Conservation (phyloP, 2,888 invertebrate genomes). For the Drosophila tripunctata region DNA sequence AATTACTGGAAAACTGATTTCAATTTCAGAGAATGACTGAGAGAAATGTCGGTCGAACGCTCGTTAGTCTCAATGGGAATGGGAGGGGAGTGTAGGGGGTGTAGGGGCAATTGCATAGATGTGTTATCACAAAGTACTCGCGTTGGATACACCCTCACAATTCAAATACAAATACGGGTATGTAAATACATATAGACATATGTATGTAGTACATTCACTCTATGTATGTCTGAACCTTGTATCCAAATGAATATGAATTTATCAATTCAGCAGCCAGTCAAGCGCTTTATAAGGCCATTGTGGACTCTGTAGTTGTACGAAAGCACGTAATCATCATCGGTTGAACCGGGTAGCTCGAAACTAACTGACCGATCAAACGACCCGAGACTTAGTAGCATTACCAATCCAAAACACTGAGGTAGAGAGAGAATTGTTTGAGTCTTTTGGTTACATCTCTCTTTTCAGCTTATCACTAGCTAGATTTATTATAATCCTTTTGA, state of each 20-base stretch:
- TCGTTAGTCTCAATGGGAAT: slow-evolving; percentile 33
- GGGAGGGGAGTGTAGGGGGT: neutral
- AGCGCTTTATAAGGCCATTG: slow-evolving; percentile 36
- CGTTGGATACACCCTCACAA: slow-evolving; percentile 36
- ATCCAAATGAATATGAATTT: slow-evolving; percentile 26
- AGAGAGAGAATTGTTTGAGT: neutral
- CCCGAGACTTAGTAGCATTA: slow-evolving; percentile 8
- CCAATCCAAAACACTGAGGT: neutral
- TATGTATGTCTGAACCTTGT: slow-evolving; percentile 20
- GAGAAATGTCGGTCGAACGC: slow-evolving; percentile 23
- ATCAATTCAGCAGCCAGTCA: slow-evolving; percentile 49
- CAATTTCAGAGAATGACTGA: slow-evolving; percentile 23
- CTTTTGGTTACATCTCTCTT: neutral
- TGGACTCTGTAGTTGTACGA: slow-evolving; percentile 59
- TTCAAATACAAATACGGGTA: slow-evolving; percentile 2
- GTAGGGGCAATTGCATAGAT: slow-evolving; percentile 30
- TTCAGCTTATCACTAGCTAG: neutral
- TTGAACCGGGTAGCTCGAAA: slow-evolving; percentile 9
- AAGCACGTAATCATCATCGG: slow-evolving; percentile 55
- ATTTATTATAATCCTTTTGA: neutral
- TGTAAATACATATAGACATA: neutral
- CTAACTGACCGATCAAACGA: neutral
- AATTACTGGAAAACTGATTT: slow-evolving; percentile 27
- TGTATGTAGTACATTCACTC: neutral
- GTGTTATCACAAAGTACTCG: slow-evolving; percentile 38